Conservation (phyloP, 2,888 invertebrate genomes). For the Andrena praecox region DNA sequence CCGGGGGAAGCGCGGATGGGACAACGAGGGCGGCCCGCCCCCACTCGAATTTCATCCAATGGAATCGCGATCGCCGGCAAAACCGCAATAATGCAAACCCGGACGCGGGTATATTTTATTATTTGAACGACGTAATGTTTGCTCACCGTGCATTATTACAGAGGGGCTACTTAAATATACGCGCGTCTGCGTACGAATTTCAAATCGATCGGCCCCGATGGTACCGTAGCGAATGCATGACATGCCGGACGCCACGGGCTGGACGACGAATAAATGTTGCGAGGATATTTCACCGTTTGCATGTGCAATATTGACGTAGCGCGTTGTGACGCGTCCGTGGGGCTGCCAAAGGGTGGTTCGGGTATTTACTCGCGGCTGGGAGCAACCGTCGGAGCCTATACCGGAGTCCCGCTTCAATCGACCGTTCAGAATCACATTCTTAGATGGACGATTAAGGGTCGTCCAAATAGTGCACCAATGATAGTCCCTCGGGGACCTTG, state of each 20-base stretch:
- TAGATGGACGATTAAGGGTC: not conserved
- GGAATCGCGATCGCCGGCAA: not conserved
- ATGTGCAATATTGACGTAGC: constrained; percentile 36
- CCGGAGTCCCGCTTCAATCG: not conserved
- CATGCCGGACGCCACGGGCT: too few relatives aligned
- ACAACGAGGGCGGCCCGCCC: not conserved
- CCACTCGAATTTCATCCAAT: not conserved
- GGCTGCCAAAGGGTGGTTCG: too few relatives aligned
- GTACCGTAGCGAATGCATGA: not conserved
- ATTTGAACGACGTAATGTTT: constrained; percentile 44
- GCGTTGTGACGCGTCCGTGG: constrained; percentile 2
- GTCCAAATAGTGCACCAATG: not conserved
- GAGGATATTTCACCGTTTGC: constrained; percentile 34
- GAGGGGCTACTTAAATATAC: not conserved
- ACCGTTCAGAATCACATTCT: not conserved
- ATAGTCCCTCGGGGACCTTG: not conserved
- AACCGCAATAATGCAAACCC: constrained; percentile 32
- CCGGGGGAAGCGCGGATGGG: not conserved
- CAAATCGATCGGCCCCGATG: constrained; percentile 1
- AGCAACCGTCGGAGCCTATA: too few relatives aligned
- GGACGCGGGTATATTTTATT: constrained; percentile 32
- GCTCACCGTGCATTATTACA: constrained; percentile 39
- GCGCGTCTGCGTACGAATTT: constrained; percentile 16
- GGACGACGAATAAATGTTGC: constrained; percentile 35
- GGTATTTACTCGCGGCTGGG: too few relatives aligned